Evolutionary conservation across 2,113 vertebrate genomes (phyloP).

Genomic region (Campylomormyrus numenius): DNA sequence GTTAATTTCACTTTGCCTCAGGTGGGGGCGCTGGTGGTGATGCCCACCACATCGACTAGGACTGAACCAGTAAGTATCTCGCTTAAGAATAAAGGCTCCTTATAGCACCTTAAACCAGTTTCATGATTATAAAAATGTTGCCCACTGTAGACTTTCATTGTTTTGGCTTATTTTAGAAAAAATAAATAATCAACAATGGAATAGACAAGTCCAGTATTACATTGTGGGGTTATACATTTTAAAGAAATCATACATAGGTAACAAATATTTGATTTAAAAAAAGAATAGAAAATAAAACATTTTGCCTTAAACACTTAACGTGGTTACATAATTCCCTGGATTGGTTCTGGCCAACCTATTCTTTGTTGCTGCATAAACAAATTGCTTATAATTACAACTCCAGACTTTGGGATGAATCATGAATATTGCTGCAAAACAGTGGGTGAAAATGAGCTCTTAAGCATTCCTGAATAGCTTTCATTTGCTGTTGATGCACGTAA

Average conservation of each 20-base stretch:
- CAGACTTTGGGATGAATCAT: conserved; percentile 9
- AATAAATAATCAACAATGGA: neutral
- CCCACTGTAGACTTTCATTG: neutral
- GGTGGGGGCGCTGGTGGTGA: neutral
- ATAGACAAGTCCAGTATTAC: neutral
- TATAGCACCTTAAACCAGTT: neutral
- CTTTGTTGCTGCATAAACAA: neutral
- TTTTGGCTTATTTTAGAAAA: neutral
- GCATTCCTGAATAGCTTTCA: neutral
- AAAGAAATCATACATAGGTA: neutral
- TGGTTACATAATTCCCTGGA: neutral
- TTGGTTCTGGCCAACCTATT: neutral
- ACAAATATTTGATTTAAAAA: neutral
- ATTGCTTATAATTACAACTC: conserved; percentile 1
- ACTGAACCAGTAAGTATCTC: neutral
- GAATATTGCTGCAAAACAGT: neutral
- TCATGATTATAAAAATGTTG: neutral
- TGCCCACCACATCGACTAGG: neutral
- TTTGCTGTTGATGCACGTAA: neutral
- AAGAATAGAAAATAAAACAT: neutral
- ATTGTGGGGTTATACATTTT: neutral
- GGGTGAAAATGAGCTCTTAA: conserved; percentile 16
- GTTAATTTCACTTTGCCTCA: neutral
- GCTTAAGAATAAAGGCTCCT: neutral
- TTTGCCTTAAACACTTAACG: neutral